These are phyloP conservation scores for Zygaena filipendulae DNA, from an alignment of 2,888 invertebrate genomes.

Conservation along the genomic window DNA sequence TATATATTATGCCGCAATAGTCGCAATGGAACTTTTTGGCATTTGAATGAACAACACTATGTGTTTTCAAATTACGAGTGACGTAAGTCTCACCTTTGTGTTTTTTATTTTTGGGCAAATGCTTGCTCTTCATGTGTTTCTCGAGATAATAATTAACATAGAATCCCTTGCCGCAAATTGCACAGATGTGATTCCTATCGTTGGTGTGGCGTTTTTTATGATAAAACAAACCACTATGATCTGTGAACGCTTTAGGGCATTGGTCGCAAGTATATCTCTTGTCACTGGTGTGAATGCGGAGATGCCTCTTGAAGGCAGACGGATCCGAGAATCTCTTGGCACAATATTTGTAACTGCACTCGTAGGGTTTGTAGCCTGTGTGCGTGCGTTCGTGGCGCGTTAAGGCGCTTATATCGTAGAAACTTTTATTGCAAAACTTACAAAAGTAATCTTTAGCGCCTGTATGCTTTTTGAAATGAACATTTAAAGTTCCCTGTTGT, in stretches of 20 bases:
- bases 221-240: constrained; percentile 17
- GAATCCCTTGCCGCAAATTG: constrained; percentile 18
- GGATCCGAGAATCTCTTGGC: constrained; percentile 23
- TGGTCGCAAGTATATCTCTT: constrained; percentile 22
- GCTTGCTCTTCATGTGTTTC: too few species aligned
- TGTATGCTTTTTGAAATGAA: constrained; percentile 18
- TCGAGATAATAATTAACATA: too few species aligned
- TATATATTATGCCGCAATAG: too few species aligned
- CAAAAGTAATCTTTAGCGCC: constrained; percentile 17
- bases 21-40: too few species aligned
- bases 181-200: constrained; percentile 14
- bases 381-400: constrained; percentile 20
- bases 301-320: constrained; percentile 21
- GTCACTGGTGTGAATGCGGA: constrained; percentile 23
- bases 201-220: constrained; percentile 22
- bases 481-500: constrained; percentile 6
- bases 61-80: not conserved
- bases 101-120: constrained; percentile 9
- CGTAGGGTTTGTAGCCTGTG: constrained; percentile 20
- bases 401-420: constrained; percentile 8
- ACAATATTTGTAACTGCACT: constrained; percentile 23
- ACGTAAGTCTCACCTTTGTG: constrained; percentile 15
- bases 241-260: constrained; percentile 23
- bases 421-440: constrained; percentile 21
- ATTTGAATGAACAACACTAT: too few species aligned